Evolutionary conservation across 2,888 invertebrate species (phyloP).

Genomic region (Acanthacorydalis orientalis): DNA sequence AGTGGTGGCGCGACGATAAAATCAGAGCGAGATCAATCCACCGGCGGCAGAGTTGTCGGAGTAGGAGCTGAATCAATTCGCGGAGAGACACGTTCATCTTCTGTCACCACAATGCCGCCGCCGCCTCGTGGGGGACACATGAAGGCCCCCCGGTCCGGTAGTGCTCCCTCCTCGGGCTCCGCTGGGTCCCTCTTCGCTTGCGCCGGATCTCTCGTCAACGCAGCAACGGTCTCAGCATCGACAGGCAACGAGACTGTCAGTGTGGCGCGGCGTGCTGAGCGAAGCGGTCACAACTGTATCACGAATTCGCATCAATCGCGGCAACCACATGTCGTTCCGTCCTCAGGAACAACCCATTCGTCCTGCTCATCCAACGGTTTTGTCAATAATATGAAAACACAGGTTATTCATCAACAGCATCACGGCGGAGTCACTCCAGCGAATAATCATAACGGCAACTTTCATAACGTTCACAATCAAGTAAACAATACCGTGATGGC

Average conservation of each 20-base stretch:
- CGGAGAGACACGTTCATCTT: too few relatives aligned
- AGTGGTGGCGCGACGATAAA: background rate
- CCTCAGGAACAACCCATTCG: background rate
- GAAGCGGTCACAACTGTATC: too few relatives aligned
- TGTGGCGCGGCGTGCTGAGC: background rate
- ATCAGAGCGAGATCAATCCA: slow-evolving; percentile 9
- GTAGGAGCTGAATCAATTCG: too few relatives aligned
- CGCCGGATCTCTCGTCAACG: background rate
- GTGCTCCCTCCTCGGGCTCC: background rate
- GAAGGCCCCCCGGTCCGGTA: background rate
- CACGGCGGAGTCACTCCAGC: background rate
- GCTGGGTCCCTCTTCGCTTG: background rate
- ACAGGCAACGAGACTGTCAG: background rate
- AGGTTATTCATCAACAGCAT: background rate
- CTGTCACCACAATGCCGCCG: too few relatives aligned
- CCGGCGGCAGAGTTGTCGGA: too few relatives aligned
- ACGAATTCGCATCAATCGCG: background rate
- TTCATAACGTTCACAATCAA: too few relatives aligned
- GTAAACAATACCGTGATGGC: too few relatives aligned
- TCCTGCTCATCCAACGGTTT: background rate
- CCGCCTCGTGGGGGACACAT: too few relatives aligned
- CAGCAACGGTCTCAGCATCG: too few relatives aligned
- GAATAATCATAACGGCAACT: too few relatives aligned
- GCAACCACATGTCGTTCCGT: background rate
- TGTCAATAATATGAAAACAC: background rate